Evolutionary conservation across 2,888 invertebrate species (phyloP).

Genomic region (Rhingia rostrata): DNA sequence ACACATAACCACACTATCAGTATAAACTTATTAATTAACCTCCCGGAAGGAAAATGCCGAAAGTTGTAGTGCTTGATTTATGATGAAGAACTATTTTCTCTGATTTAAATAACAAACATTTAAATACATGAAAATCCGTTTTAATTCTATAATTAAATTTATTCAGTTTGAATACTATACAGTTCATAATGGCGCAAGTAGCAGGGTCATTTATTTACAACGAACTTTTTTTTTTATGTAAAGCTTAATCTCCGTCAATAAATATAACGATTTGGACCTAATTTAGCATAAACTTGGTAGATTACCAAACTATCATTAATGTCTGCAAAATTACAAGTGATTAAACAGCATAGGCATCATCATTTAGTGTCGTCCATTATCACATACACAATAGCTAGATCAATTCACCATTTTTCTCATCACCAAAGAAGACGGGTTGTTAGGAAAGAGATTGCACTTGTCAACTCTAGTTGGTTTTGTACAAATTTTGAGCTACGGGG

Average conservation of each 20-base stretch:
- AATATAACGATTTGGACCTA: constrained; percentile 53
- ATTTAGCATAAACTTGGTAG: constrained; percentile 57
- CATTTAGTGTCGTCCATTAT: constrained; percentile 60
- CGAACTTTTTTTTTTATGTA: constrained; percentile 2
- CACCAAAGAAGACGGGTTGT: constrained; percentile 1
- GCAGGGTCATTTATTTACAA: constrained; percentile 32
- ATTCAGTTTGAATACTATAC: constrained; percentile 17
- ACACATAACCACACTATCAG: background rate
- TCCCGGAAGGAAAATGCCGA: constrained; percentile 25
- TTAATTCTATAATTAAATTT: constrained; percentile 5
- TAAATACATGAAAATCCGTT: constrained; percentile 2
- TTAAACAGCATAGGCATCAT: constrained; percentile 58
- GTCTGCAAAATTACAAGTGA: constrained; percentile 57
- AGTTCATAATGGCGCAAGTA: too few relatives aligned
- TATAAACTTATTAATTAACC: constrained; percentile 53
- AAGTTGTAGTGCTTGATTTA: constrained; percentile 51
- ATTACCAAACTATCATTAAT: constrained; percentile 67
- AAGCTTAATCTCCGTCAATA: constrained; percentile 39
- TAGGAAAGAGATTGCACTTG: constrained; percentile 46
- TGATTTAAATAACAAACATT: background rate
- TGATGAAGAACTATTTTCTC: background rate
- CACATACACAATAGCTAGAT: constrained; percentile 26
- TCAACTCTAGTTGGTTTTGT: constrained; percentile 46
- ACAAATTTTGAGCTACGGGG: constrained; percentile 37
- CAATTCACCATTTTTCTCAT: constrained; percentile 32